phyloP scores from a whole-genome alignment of 2,888 invertebrate species.

The Lasius fuliginosus region DNA sequence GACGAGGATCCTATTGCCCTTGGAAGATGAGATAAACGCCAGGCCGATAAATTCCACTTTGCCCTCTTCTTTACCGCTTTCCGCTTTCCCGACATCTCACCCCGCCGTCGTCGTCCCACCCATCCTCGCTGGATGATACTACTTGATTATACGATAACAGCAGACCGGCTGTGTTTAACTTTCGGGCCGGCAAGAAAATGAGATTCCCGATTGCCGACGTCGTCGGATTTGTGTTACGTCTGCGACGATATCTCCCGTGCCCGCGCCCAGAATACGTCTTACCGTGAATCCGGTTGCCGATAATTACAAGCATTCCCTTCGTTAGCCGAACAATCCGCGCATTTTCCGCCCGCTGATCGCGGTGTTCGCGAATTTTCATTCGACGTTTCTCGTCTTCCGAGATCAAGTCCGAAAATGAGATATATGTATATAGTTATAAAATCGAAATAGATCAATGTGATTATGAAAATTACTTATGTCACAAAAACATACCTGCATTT shows the following conservation, averaged over 20 bases:
- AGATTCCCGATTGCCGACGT: slow-evolving; percentile 46
- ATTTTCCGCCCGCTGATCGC: background rate
- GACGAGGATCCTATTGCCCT: slow-evolving; percentile 50
- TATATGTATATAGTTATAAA: too few species aligned
- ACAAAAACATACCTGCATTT: background rate
- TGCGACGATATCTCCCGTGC: slow-evolving; percentile 12
- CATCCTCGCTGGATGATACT: slow-evolving; percentile 44
- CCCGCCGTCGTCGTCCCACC: slow-evolving; percentile 2
- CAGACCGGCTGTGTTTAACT: slow-evolving; percentile 50
- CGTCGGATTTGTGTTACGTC: slow-evolving; percentile 42
- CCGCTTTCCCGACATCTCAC: background rate
- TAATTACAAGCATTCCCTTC: slow-evolving; percentile 35
- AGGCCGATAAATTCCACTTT: slow-evolving; percentile 56
- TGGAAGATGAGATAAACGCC: slow-evolving; percentile 61
- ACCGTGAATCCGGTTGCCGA: slow-evolving; percentile 23
- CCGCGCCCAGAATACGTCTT: background rate
- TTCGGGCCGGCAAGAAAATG: slow-evolving; percentile 53
- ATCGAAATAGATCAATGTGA: background rate
- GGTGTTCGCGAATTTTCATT: background rate
- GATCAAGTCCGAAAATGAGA: background rate
- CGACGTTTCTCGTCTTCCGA: background rate
- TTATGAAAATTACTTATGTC: background rate
- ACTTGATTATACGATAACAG: slow-evolving; percentile 57
- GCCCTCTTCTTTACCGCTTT: slow-evolving; percentile 37
- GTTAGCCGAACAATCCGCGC: background rate